Evolutionary conservation across 2,888 invertebrate genomes (phyloP), one percentile per base, ranked within the genome.

Genomic region (Apamea monoglypha): DNA sequence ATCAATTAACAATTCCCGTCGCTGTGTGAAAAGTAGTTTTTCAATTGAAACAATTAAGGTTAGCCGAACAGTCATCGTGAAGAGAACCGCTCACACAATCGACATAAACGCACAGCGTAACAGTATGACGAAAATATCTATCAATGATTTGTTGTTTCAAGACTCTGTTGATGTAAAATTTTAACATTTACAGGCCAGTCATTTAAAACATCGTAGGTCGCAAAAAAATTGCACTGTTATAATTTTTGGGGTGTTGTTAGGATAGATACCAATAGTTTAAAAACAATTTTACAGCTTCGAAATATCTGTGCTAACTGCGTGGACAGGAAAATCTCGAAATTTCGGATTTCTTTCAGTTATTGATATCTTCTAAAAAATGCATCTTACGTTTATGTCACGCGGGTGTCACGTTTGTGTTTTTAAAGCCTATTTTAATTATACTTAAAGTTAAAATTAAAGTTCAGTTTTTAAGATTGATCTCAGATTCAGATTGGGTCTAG

Each of bases 1-100:
- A 94, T 91, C 94, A 94, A 95, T 94, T 93, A 95, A 93, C 87
- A 91, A 92, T 95, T 93, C 90, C 90, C 92, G 89, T 91, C 91
- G 90, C 91, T 93, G 92, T 91, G 93, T 92, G 92, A 92, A 93
- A 92, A 89, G 93, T 92, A 90, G 93, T 96, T 95, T 95, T 95
- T 94, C 96, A 97, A 96, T 97, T 96, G 93, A 96, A 93, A 91
- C 96, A 96, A 97, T 97, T 97, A 93, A 94, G 96, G 96, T 95
- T 94, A 96, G 88, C 93, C 90, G 93, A 90, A 87, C 92, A 88
- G 88, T 87, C 89, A 87, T 82, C 80, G 56, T 61, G 63, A 72
- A 76, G 71, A 64, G 59, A 72, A 81, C 64, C 76, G 53, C 82
- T 85, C 80, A 74, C 78, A 77, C 75, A 67, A 81, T 21, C 32